Base-by-base conservation (phyloP, 2,888 invertebrate species). In the Apamea monoglypha region DNA sequence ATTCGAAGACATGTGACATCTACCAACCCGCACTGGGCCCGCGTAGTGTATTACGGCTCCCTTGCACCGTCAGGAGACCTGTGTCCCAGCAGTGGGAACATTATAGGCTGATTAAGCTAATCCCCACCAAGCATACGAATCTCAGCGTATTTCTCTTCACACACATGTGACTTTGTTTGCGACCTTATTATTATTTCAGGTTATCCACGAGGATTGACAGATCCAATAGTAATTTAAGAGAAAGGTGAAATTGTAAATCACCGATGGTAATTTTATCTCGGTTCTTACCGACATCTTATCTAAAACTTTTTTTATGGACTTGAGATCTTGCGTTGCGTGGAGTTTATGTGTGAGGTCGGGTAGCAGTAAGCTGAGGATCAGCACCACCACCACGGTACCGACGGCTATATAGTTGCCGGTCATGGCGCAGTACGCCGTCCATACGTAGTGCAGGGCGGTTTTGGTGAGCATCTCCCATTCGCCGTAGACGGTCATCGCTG, bases 301-400 rank as follows among this genome's bases (percentile, higher is more conserved):
- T 40, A 96, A 32, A 50, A 94, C 89, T 83, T 93, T 93, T 83
- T 95, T 95, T 83, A 96, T 92, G 40, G 85, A 83, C 61, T 94
- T 95, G 53, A 96, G 81, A 61, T 96, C 95, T 5, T 90, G 92
- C 4, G 87, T 90, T 56, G 91, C 91, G 18, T 93, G 92, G 12
- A 95, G 86, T 84, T 92, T 94, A 61, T 93, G 92, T 1, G 94
- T 92, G 67, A 95, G 90, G 63, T 94, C 93, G 0, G 95, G 95
- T 3, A 95, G 85, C 1, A 96, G 79, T 53, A 95, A 92, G 66
- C 92, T 94, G 4, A 96, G 87, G 7, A 94, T 61, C 4, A 95
- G 88, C 1, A 95, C 90, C 4, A 94, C 69, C 6, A 94, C 66
- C 0, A 95, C 83, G 0, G 93, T 93, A 3, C 88, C 87, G 3